These are phyloP conservation scores for Tetanocera ferruginea DNA, from an alignment of 2,888 invertebrate genomes.

Conservation along the genomic window DNA sequence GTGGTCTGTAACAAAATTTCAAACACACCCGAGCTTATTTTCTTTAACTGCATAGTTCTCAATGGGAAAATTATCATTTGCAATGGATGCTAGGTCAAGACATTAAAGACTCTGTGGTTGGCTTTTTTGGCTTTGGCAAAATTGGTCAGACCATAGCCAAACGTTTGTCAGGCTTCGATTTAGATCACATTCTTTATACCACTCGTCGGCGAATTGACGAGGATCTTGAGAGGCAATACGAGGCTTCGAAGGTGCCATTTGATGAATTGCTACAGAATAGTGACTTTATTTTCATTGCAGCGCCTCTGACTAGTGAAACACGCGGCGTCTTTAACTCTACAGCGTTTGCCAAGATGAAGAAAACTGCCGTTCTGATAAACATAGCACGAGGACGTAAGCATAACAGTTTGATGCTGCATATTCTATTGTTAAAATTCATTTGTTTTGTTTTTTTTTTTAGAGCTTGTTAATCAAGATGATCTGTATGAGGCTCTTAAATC, in stretches of 20 bases:
- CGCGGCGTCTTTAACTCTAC: conserved; percentile 76
- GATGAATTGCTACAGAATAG: conserved; percentile 77
- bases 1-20: conserved; percentile 41
- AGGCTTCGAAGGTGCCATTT: conserved; percentile 76
- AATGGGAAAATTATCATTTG: conserved; percentile 78
- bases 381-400: conserved; percentile 75
- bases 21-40: background rate
- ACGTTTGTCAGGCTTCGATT: conserved; percentile 80
- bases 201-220: conserved; percentile 77
- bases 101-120: conserved; percentile 82
- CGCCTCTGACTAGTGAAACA: conserved; percentile 78
- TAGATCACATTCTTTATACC: conserved; percentile 79
- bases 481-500: conserved; percentile 82
- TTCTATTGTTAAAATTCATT: background rate
- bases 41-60: conserved; percentile 68
- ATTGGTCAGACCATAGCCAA: conserved; percentile 83
- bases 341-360: conserved; percentile 82
- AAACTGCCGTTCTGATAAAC: conserved; percentile 80
- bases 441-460: conserved; percentile 61
- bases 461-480: conserved; percentile 84
- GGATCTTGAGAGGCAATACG: conserved; percentile 65
- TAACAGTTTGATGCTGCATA: background rate
- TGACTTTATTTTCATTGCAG: conserved; percentile 79
- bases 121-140: conserved; percentile 86
- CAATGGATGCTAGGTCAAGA: conserved; percentile 86